Base-by-base conservation (phyloP, 2,888 invertebrate genomes). In the Alviniconcha strummeri region DNA sequence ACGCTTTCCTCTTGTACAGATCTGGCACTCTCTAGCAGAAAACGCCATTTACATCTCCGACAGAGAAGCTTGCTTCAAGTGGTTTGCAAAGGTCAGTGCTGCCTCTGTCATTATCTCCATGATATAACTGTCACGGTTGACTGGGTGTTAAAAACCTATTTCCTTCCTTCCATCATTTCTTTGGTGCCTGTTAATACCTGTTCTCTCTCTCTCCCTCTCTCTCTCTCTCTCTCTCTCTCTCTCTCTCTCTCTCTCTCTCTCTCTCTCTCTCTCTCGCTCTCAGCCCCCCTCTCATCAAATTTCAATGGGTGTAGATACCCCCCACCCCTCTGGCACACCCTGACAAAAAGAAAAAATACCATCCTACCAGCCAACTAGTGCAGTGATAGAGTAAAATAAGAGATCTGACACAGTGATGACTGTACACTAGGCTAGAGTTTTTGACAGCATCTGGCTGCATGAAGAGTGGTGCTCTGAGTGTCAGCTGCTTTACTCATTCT, bases 1-100 rank as follows among this genome's bases (percentile, higher is more conserved):
- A 36, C 3, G 36, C 36, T 36, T 76, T 76, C 9, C 8, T 55
- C 36, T 76, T 13, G 17, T 85, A 78, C 88, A 92, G 91, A 93
- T 99, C 90, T 99, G 99, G 99, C 96, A 97, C 90, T 98, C 98
- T 94, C 95, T 99, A 85, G 98, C 98, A 4, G 98, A 98, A 93
- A 96, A 96, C 92, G 98, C 98, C 15, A 97, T 98, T 15, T 98
- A 98, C 93, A 95, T 96, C 17, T 96, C 96, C 1, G 99, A 99
- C 94, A 96, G 98, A 71, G 99, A 99, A 94, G 97, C 98, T 64
- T 98, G 99, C 94, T 99, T 99, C 94, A 97, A 97, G 91, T 99
- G 99, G 99, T 99, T 98, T 94, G 97, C 98, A 71, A 98, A 98
- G 93, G 94, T 94, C 90, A 85, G 84, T 64, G n/a, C 15, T 55